Base-by-base conservation (phyloP, 2,797 vertebrate genomes). In the Mormyrops attenuatus region DNA sequence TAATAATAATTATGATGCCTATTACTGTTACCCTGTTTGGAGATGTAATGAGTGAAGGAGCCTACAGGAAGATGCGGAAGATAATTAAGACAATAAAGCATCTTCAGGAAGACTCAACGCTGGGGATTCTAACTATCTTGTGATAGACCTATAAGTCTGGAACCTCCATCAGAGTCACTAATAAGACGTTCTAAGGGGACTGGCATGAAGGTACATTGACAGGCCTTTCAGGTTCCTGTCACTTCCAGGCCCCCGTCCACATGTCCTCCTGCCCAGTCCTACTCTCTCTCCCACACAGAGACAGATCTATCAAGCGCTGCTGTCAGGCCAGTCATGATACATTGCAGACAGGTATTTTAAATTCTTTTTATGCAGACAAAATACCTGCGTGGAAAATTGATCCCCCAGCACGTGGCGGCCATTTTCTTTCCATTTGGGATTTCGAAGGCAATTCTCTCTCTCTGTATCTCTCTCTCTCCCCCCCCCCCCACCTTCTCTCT, bases 81-180 rank as follows among this genome's bases (percentile, higher is more conserved):
- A 91, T 90, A 85, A 86, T 89, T 73, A 73, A 44, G 82, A 69
- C 63, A 87, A 86, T 66, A 41, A 73, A 52, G 30, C 60, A 86
- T 52, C 84, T 89, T 86, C 63, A 60, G 60, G 57, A 85, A 66
- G 5, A 66, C 8, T 57, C 30, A 55, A 1, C 1, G 3, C 0
- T 63, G 85, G 69, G 69, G 69, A 73, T 73, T 73, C 15, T 73
- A 38, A 41, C 34, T 73, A 41, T 73, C 13, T 53, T 2, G 1
- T 17, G 57, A 88, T 88, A 38, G 89, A 88, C 85, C 80, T 89
- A 89, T 89, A 73, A 91, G 88, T 89, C 85, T 91, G 82, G 41
- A 57, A 69, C 90, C 91, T 92, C 52, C 91, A 93, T 94, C 86
- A 90, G n/a, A 91, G 57, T 87, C 88, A 90, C 50, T 91, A 92